Evolutionary conservation across 2,797 vertebrate genomes (phyloP).

Genomic region (Ceryle rudis): DNA sequence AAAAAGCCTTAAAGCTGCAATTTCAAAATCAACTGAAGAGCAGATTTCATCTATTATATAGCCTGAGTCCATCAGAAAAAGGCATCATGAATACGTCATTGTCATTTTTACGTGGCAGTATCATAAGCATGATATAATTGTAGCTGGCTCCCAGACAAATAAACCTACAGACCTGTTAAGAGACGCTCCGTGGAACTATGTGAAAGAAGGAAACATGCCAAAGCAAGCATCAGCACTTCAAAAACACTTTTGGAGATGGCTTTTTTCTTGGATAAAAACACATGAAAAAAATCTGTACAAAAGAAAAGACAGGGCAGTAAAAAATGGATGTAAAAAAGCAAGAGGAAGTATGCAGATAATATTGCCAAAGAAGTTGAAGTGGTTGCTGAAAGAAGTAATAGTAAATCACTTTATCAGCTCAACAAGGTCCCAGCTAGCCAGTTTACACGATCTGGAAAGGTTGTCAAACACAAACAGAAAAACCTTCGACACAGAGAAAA

Average conservation of each 20-base stretch:
- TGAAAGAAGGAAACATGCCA: not conserved
- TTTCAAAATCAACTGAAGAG: not conserved
- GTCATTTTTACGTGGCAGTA: not conserved
- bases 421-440: not conserved
- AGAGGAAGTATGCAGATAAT: not conserved
- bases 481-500: not conserved
- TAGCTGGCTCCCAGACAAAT: not conserved
- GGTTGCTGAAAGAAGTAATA: not conserved
- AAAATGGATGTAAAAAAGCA: not conserved
- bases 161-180: not conserved
- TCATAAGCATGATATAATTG: not conserved
- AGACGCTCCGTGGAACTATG: not conserved
- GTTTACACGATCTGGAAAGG: not conserved
- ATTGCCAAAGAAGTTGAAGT: not conserved
- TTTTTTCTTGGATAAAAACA: not conserved
- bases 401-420: not conserved
- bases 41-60: not conserved
- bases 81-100: not conserved
- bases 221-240: not conserved
- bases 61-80: not conserved
- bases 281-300: not conserved
- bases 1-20: not conserved
- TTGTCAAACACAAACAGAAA: not conserved
- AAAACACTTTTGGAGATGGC: not conserved
- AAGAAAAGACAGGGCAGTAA: not conserved